Conservation (phyloP, 92 coral and sea anemone species). For the Epizoanthus illoricatus region DNA sequence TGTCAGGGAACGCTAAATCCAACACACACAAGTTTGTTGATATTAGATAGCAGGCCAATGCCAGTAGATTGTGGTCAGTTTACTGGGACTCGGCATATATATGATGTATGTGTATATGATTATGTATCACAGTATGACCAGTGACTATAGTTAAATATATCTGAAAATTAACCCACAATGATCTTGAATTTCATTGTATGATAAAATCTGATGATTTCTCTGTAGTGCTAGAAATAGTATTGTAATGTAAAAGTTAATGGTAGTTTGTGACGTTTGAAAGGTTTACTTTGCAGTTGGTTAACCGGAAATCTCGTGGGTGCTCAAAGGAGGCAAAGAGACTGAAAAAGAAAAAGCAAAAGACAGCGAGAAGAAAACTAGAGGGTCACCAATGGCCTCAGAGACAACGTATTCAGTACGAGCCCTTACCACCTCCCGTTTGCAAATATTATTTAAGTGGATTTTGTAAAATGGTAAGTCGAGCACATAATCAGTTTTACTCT, state of each 20-base stretch:
- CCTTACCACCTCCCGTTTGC: slow-evolving; percentile 63
- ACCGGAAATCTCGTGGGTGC: slow-evolving; percentile 56
- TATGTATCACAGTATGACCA: too few species aligned
- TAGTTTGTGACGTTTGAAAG: not conserved
- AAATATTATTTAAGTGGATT: slow-evolving; percentile 61
- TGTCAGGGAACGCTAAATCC: too few species aligned
- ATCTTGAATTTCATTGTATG: too few species aligned
- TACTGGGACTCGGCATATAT: too few species aligned
- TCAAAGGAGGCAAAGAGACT: slow-evolving; percentile 54
- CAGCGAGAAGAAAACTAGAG: slow-evolving; percentile 30
- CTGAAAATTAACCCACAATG: too few species aligned
- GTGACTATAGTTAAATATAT: too few species aligned
- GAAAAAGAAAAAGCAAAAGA: slow-evolving; percentile 62
- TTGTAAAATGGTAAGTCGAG: slow-evolving; percentile 65
- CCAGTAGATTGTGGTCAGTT: too few species aligned
- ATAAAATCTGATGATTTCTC: too few species aligned
- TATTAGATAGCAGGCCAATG: too few species aligned
- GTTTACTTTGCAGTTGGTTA: slow-evolving; percentile 19
- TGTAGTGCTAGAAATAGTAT: too few species aligned
- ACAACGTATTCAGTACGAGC: slow-evolving; percentile 15
- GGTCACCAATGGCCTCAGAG: slow-evolving; percentile 31
- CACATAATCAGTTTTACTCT: not conserved
- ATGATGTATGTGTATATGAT: too few species aligned
- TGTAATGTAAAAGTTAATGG: not conserved
- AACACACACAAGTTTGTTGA: too few species aligned